Base-by-base conservation (phyloP, 1,140 invertebrate genomes). In the Saccostrea cuccullata region DNA sequence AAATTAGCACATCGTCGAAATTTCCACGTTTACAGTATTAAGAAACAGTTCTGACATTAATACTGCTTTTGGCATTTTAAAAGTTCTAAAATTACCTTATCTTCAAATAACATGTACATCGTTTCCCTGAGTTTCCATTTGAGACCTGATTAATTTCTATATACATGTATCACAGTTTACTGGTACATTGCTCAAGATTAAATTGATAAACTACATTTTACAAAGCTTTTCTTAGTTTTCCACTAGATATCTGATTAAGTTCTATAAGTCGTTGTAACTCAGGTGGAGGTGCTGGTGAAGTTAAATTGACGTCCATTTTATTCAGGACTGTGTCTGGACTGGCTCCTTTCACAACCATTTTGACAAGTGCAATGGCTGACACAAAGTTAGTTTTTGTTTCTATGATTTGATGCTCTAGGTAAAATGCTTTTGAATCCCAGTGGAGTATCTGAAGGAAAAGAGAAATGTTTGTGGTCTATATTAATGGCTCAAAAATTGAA, bases 381-480 rank as follows among this genome's bases (percentile, higher is more conserved):
- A 98, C 96, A 92, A 98, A 98, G 23, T 96, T 96, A 93, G 98
- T 97, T n/a, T 94, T 94, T 0, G 97, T 91, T 11, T 97, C 97
- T 15, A 98, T 96, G 89, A 98, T 97, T 91, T 97, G 96, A 90
- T 98, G 97, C 93, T 98, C 97, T 77, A 98, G 94, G 92, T 97
- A 98, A 87, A 98, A 95, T 67, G 96, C 96, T 92, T 97, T 97
- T 23, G 97, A 97, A 89, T 98, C 97, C 97, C 97, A 98, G 94
- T 97, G 97, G 15, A 97, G 95, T 11, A 98, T 92, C 96, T 97
- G 95, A 55, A 91, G 82, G 64, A 88, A 96, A 96, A 55, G 92
- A 90, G 64, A 97, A 97, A 94, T 40, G 30, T 36, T 1, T 2
- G 30, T 67, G 26, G n/a, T 47, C 20, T 36, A 36, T 36, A 56